phyloP scores from a whole-genome alignment of 1,140 invertebrate species.

The Rhagoletis pomonella region DNA sequence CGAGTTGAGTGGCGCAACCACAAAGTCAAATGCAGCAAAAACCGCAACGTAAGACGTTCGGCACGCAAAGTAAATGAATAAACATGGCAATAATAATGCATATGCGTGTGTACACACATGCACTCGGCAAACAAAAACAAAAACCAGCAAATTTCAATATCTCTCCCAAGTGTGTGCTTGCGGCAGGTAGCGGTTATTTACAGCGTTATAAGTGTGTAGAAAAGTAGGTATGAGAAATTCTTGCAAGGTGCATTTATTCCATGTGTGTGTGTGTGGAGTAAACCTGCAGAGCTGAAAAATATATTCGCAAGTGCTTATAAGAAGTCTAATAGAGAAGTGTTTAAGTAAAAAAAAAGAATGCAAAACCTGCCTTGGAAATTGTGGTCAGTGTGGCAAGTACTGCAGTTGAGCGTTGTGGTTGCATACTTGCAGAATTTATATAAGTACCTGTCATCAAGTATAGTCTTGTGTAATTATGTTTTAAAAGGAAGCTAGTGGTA shows the following conservation, averaged over 20 bases:
- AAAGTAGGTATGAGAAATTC: not conserved
- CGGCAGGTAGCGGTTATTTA: conserved; percentile 3
- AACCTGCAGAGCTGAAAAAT: not conserved
- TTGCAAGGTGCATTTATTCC: not conserved
- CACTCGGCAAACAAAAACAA: not conserved
- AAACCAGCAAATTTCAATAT: conserved; percentile 22
- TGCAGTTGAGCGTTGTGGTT: not conserved
- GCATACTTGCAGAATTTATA: not conserved
- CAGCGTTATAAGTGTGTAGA: not conserved
- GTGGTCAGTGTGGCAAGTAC: not conserved
- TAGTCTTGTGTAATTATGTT: no score
- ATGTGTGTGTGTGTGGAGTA: not conserved
- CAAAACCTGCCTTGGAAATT: not conserved
- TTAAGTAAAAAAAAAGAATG: not conserved
- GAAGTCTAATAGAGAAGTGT: not conserved
- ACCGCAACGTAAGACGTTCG: conserved; percentile 36
- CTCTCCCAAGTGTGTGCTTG: not conserved
- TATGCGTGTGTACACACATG: not conserved
- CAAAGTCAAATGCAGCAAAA: conserved; percentile 47
- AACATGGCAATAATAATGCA: not conserved
- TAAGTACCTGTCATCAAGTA: no score
- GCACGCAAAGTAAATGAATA: not conserved
- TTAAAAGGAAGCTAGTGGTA: no score
- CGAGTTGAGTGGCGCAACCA: not conserved
- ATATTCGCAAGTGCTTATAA: no score